Evolutionary conservation across 2,888 invertebrate species (phyloP).

Genomic region (Spialia ferax): DNA sequence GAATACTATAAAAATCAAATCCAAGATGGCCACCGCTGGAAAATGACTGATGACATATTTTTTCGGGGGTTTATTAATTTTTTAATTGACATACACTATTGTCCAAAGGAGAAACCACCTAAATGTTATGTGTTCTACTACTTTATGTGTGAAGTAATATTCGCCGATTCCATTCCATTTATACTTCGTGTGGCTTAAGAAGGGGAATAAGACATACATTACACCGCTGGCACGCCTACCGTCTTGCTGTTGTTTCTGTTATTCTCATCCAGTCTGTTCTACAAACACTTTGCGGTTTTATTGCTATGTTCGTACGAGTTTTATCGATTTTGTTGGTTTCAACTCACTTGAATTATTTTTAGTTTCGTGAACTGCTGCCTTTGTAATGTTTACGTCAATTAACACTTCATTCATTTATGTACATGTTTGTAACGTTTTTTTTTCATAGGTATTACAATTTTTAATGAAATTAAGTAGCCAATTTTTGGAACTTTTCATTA

Average conservation of each 20-base stretch:
- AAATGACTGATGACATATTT: too few species aligned
- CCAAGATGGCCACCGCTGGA: too few species aligned
- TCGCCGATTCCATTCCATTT: slow-evolving; percentile 9
- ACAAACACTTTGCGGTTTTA: slow-evolving; percentile 31
- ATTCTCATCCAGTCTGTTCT: slow-evolving; percentile 22
- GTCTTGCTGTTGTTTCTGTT: slow-evolving; percentile 25
- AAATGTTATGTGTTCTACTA: not conserved
- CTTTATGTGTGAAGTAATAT: not conserved
- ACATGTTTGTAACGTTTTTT: too few species aligned
- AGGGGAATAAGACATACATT: slow-evolving; percentile 33
- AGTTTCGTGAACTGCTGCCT: not conserved
- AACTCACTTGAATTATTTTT: not conserved
- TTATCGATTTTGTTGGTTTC: not conserved
- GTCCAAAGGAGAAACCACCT: too few species aligned
- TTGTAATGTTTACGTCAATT: too few species aligned
- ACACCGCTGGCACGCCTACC: slow-evolving; percentile 29
- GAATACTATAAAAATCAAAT: too few species aligned
- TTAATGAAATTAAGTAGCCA: too few species aligned
- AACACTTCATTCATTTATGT: too few species aligned
- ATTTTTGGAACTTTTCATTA: too few species aligned
- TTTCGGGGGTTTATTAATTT: too few species aligned
- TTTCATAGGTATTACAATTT: too few species aligned
- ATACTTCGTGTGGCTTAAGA: slow-evolving; percentile 10
- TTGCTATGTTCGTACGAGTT: not conserved
- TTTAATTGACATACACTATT: too few species aligned